Base-by-base conservation (phyloP, 2,797 vertebrate genomes). In the Lepus oiostolus region DNA sequence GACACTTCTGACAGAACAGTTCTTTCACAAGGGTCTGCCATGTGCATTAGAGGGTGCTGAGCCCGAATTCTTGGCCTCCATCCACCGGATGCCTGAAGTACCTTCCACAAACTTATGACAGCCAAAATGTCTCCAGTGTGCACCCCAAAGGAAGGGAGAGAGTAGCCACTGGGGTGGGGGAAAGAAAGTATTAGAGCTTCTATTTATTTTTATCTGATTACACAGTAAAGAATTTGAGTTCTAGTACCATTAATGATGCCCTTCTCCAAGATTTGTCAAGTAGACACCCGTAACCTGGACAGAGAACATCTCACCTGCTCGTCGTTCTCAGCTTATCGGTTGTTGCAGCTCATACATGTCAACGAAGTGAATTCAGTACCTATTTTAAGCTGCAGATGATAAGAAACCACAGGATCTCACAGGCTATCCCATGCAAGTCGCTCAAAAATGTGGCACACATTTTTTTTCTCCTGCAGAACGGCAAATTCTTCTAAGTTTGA, bases 221-320 rank as follows among this genome's bases (percentile, higher is more conserved):
- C 42, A 85, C 93, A 58, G 50, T 88, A 13, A 1, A 85, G n/a
- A 86, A 87, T 38, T 93, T 87, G 89, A 70, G 16, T 79, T 77
- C 80, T 38, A 17, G n/a, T 81, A 90, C 54, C 24, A 67, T 75
- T 72, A 85, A 62, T 81, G 17, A 87, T 47, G 12, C 5, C 22
- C 2, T 82, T 21, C 50, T 47, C 60, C 58, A 77, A 76, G 13
- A 50, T 13, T 75, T 5, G 16, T 75, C 65, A 75, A 47, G 17
- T 13, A 91, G 47, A 32, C 10, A 42, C 9, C 12, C 6, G 10
- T 38, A 63, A 26, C 52, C 50, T 38, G n/a, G n/a, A 85, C 16
- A 58, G 77, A 74, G 82, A 87, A 63, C 7, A 16, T 26, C 26
- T 65, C 38, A 24, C 77, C 84, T 68, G 72, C 42, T 50, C 11